phyloP scores from a whole-genome alignment of 64 coral and sea anemone species.

The Actinia equina region DNA sequence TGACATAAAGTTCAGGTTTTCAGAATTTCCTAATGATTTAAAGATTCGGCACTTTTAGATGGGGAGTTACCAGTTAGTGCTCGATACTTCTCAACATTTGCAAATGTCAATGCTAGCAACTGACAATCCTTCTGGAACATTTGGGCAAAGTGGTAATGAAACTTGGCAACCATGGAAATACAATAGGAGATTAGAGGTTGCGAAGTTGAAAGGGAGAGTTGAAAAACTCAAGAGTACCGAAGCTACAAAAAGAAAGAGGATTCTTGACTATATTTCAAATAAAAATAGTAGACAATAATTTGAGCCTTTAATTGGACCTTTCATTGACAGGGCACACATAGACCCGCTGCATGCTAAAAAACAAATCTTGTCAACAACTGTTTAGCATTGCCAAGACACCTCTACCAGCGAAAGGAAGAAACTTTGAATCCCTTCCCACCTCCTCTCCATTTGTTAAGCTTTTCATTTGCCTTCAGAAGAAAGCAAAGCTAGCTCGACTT shows the following conservation, averaged over 20 bases:
- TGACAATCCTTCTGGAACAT: constrained; percentile 26
- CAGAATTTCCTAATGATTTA: constrained; percentile 56
- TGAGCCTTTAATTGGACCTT: constrained; percentile 55
- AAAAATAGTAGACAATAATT: constrained; percentile 64
- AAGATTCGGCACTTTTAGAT: constrained; percentile 53
- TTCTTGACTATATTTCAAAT: constrained; percentile 32
- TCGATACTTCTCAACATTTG: constrained; percentile 60
- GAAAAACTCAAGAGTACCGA: constrained; percentile 5
- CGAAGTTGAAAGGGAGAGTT: constrained; percentile 36
- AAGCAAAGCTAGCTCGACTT: constrained; percentile 26
- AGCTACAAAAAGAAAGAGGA: constrained; percentile 28
- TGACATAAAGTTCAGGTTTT: constrained; percentile 43
- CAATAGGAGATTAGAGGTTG: constrained; percentile 37
- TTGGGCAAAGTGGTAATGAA: constrained; percentile 16
- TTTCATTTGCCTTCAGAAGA: constrained; percentile 10
- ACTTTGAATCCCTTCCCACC: constrained; percentile 14
- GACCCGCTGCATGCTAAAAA: constrained; percentile 53
- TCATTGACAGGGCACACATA: constrained; percentile 60
- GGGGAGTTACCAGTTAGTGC: constrained; percentile 40
- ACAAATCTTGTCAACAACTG: constrained; percentile 58
- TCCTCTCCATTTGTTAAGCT: constrained; percentile 39
- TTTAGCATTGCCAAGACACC: constrained; percentile 43
- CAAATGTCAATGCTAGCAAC: constrained; percentile 28
- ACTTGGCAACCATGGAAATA: constrained; percentile 39
- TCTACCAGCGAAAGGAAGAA: neutral